Conservation (phyloP, 2,797 vertebrate genomes). For the Diglossa cyanea region DNA sequence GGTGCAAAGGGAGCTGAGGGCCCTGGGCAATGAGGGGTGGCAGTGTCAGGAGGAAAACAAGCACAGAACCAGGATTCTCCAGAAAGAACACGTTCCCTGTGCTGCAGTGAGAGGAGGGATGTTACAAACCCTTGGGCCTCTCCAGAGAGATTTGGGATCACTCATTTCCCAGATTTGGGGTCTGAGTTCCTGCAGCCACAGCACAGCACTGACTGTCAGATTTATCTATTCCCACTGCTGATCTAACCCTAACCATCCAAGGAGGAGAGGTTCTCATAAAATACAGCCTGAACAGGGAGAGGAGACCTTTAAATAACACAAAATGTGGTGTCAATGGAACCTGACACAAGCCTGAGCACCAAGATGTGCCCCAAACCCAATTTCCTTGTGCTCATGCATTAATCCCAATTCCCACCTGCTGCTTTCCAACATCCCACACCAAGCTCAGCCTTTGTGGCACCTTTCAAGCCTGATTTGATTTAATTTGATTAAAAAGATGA, state of each 20-base stretch:
- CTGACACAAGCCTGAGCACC: fast-evolving
- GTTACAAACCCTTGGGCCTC: fast-evolving
- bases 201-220: not conserved
- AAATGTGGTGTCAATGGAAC: not conserved
- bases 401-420: not conserved
- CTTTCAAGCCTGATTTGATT: not conserved
- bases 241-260: not conserved
- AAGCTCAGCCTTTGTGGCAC: conserved; percentile 2
- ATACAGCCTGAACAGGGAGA: not conserved
- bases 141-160: not conserved
- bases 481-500: not conserved
- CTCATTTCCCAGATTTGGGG: not conserved
- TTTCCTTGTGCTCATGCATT: not conserved
- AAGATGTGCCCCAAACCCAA: not conserved
- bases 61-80: not conserved
- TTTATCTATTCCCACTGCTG: not conserved
- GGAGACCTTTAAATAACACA: not conserved
- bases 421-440: not conserved
- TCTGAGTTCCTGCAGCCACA: not conserved
- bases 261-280: not conserved
- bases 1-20: not conserved
- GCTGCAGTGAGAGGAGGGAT: not conserved
- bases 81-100: not conserved
- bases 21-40: not conserved
- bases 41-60: not conserved